Conservation (phyloP, 1,140 invertebrate genomes). For the Drosophila varians region DNA sequence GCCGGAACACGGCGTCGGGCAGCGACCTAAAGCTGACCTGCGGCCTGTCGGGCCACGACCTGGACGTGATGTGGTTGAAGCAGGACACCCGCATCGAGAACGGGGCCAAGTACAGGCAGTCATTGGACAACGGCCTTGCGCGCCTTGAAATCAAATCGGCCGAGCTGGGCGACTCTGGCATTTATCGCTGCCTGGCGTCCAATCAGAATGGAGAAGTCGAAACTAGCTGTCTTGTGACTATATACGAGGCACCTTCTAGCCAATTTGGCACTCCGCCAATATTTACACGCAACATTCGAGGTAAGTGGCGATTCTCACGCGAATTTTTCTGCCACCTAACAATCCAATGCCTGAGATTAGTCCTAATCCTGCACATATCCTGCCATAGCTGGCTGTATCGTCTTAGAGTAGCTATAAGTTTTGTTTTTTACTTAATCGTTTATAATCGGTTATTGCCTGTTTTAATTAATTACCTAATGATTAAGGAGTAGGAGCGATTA, state of each 20-base stretch:
- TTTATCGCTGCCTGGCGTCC: slow-evolving; percentile 78
- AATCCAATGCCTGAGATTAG: slow-evolving; percentile 55
- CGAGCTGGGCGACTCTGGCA: slow-evolving; percentile 73
- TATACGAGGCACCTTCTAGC: slow-evolving; percentile 80
- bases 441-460: too few species aligned
- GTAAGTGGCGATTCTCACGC: slow-evolving; percentile 58
- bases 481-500: too few species aligned
- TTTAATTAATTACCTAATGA: too few species aligned
- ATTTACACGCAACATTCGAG: slow-evolving; percentile 83
- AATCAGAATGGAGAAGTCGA: slow-evolving; percentile 83
- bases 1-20: slow-evolving; percentile 89
- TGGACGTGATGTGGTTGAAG: slow-evolving; percentile 92
- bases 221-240: slow-evolving; percentile 82
- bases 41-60: slow-evolving; percentile 91
- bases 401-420: slow-evolving; percentile 2
- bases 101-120: slow-evolving; percentile 66
- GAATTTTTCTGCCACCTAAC: slow-evolving; percentile 40
- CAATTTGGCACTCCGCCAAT: slow-evolving; percentile 83
- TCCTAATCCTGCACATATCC: too few species aligned
- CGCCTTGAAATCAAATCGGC: slow-evolving; percentile 85
- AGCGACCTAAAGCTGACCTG: slow-evolving; percentile 92
- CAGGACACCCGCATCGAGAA: slow-evolving; percentile 85
- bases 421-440: too few species aligned
- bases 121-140: slow-evolving; percentile 86
- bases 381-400: too few species aligned